Evolutionary conservation across 2,797 vertebrate species (phyloP), one percentile per base, ranked within the genome.

Genomic region (Poecilia gillii): DNA sequence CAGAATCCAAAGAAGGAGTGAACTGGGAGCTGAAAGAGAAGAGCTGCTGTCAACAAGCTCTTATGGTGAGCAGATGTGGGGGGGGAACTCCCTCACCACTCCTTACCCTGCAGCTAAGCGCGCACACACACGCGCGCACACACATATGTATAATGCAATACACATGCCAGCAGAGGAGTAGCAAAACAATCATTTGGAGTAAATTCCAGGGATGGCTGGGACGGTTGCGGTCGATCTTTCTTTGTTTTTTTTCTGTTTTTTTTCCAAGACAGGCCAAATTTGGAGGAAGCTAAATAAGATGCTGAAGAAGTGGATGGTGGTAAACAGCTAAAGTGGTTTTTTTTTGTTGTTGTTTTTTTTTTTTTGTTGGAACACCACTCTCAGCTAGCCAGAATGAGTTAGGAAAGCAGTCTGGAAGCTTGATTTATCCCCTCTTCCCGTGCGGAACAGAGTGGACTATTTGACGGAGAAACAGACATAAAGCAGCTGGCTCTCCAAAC

Each of bases 51-150:
- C 96, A 96, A 94, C 95, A 96, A 94, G 91, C 94, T 95, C 93
- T 95, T 96, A 95, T 95, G 93, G 88, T 94, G 93, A 96, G 94
- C 96, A 96, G 96, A 96, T 96, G 96, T 96, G 92, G 92, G 93
- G 49, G 18, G 20, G 93, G 91, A 94, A 95, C 95, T 96, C 93
- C 93, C 93, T 94, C 84, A 88, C 90, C 91, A 84, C 92, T 92
- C 90, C 75, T 87, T 89, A 79, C 92, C 93, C 93, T 88, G 90
- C 85, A 94, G 94, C 89, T 85, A 93, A 88, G 86, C 81, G 85
- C 46, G 87, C 85, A 84, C 90, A 85, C 31, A 20, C 81, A 85
- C 45, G 87, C 85, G 78, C 90, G 83, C 75, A 81, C 81, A 79
- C 31, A 20, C 57, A 82, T 16, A 84, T 33, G 81, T 62, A 72